Evolutionary conservation across 2,888 invertebrate genomes (phyloP), one percentile per base, ranked within the genome.

Genomic region (Leptinotarsa haldemani): DNA sequence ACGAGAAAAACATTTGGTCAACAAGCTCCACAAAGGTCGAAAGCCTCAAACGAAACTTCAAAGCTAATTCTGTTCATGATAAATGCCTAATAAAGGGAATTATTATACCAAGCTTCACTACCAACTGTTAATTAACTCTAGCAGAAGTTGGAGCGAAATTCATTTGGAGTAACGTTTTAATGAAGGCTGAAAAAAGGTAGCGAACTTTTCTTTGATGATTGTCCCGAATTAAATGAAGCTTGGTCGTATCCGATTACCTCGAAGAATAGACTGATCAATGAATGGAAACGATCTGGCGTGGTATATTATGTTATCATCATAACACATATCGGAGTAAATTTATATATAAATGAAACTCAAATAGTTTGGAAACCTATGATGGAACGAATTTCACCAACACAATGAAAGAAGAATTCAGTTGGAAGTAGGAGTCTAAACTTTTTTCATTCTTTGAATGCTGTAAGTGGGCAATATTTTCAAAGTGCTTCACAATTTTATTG

Each of bases 1-100:
- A 66, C 65, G 40, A 58, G 40, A 58, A 71, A 71, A 71, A 66
- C 47, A n/a, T 47, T 58, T 20, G 67, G 67, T 61, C 66, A 71
- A 71, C 66, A 67, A 40, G n/a, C 66, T 50, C 25, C 56, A 61
- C 71, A 66, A 50, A 61, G 58, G 71, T 71, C 66, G 22, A 68
- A 30, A 61, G 61, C 61, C 61, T 48, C 16, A 20, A 61, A 69
- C 69, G 61, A 58, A 58, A 71, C 61, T 71, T 71, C 71, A 71
- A 71, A 71, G 71, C 71, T 71, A 52, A 71, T 71, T 71, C 66
- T 66, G 66, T 71, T 61, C 71, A 66, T 71, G 71, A 71, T 71
- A 67, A 71, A 71, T 71, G 71, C 47, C 71, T 73, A 73, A 73
- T 69, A 65, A 73, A 68, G 72, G 72, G 72, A 73, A 73, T 69